Evolutionary conservation across 2,113 vertebrate species (phyloP).

Genomic region (Stomatorhinus ivindoensis): DNA sequence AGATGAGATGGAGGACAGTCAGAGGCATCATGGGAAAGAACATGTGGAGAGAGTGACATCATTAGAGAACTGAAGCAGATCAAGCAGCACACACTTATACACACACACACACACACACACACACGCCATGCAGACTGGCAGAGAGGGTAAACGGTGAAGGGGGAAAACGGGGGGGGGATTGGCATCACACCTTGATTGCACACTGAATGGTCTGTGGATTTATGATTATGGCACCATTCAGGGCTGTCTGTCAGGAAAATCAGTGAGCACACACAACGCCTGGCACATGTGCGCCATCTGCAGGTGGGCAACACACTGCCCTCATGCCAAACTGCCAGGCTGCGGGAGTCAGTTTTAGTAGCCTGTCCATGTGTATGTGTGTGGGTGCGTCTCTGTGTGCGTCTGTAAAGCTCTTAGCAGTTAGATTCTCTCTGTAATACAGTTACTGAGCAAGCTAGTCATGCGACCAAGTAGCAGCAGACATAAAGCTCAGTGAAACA

Average conservation of each 20-base stretch:
- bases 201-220: neutral
- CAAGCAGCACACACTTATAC: constrained; percentile 19
- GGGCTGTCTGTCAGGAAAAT: neutral
- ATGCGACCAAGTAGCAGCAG: neutral
- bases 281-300: neutral
- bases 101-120: neutral
- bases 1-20: constrained; percentile 75
- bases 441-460: neutral
- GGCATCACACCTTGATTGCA: neutral
- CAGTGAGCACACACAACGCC: neutral
- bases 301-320: neutral
- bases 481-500: neutral
- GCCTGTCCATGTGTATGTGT: neutral
- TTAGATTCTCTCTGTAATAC: neutral
- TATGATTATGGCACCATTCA: neutral
- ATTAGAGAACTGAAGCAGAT: constrained; percentile 70
- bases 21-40: constrained; percentile 79
- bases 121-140: constrained; percentile 16
- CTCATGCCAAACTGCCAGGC: neutral
- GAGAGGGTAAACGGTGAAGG: neutral
- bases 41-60: constrained; percentile 84
- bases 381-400: neutral
- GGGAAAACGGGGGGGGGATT: neutral
- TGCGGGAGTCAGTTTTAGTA: neutral
- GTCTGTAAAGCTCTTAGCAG: neutral